Evolutionary conservation across 2,797 vertebrate species (phyloP), one percentile per base, ranked within the genome.

Genomic region (Microctenopoma steveboyesi): DNA sequence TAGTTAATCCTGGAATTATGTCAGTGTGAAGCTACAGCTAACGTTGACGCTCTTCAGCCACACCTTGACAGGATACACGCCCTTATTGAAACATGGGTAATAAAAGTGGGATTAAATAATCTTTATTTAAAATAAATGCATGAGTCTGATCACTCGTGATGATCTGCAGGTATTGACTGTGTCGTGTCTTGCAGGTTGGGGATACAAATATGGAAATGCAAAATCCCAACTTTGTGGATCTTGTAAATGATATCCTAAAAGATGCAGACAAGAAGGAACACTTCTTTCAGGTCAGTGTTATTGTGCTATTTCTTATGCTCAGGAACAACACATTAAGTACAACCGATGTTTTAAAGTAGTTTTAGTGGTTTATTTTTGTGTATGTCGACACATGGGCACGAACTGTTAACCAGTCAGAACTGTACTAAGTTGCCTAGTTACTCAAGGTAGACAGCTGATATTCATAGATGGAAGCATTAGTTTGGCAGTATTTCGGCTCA

Each of bases 141-240:
- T 30, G 5, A 4, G 28, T 30, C 28, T 40, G 39, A 40, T 40
- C 39, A 40, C 3, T 40, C 10, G 12, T 40, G 11, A 40, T 37
- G 16, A 49, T 35, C 0, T 2, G 22, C 22, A 22, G 14, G 5
- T 12, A 0, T 48, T 48, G 49, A 28, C 50, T 0, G 0, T 66
- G 5, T 72, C 14, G 0, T 69, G 18, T 58, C 42, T 27, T 75
- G n/a, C 60, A 86, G 86, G 63, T 40, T 18, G 88, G 84, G 35
- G 49, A 62, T 27, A 64, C 3, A 42, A 71, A 85, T 61, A 55
- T 70, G n/a, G 72, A 58, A 1, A 55, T 64, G 0, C 82, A 86
- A 0, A 68, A 53, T 43, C 82, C 89, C 45, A 76, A 79, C 12
- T 95, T 95, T 76, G 79, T 88, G 47, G 86, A 86, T 56, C 79